These are phyloP conservation scores for Irena cyanogastra DNA, from an alignment of 2,113 vertebrate genomes.

Conservation along the genomic window DNA sequence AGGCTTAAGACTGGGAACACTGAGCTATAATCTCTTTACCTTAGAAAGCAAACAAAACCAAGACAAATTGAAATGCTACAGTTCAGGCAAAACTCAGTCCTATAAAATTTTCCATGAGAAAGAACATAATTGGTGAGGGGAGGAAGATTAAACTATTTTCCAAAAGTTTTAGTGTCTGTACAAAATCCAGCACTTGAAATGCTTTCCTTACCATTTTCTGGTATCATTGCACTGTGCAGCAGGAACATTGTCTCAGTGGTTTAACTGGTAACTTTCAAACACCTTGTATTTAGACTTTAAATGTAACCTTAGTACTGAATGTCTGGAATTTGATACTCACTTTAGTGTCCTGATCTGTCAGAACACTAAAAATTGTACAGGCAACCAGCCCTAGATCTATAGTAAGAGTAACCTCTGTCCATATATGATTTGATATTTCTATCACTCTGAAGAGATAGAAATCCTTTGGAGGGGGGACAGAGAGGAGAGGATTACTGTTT, in stretches of 20 bases:
- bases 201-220: background rate
- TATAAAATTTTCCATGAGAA: background rate
- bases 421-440: background rate
- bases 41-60: background rate
- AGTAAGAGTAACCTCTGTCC: background rate
- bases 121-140: background rate
- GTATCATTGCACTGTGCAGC: background rate
- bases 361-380: background rate
- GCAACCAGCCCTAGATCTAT: background rate
- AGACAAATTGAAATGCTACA: background rate
- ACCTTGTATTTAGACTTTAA: background rate
- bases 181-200: background rate
- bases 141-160: background rate
- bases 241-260: background rate
- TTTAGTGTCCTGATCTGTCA: background rate
- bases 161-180: background rate
- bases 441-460: background rate
- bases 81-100: background rate
- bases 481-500: background rate
- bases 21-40: background rate
- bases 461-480: background rate
- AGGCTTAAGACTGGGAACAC: background rate
- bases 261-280: background rate
- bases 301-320: background rate
- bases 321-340: background rate